A percentile compares a stretch with the other conserved stretches of the same genome.
These are phyloP conservation scores for Rachycentron canadum DNA, from an alignment of 2,797 vertebrate genomes.

Conservation along the genomic window DNA sequence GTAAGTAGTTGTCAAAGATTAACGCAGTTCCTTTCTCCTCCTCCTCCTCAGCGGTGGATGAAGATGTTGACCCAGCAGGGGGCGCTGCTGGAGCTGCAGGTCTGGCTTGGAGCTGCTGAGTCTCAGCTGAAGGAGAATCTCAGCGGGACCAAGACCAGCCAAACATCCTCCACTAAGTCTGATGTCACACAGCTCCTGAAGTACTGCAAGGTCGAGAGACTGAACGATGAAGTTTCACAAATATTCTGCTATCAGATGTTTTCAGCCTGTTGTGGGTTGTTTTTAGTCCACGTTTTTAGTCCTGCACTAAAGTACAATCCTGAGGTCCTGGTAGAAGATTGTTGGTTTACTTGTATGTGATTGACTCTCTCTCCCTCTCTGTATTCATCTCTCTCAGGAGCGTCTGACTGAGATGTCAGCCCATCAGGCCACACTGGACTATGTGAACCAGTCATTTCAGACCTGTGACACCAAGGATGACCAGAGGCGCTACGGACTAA, in stretches of 20 bases:
- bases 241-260: neutral
- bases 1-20: neutral
- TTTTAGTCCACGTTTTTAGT: neutral
- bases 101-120: constrained; percentile 85
- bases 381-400: constrained; percentile 75
- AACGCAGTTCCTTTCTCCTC: neutral
- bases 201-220: constrained; percentile 85
- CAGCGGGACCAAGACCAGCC: constrained; percentile 18
- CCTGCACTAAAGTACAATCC: neutral
- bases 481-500: constrained; percentile 86
- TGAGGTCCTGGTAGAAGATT: too few relatives aligned
- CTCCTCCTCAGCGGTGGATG: constrained; percentile 86
- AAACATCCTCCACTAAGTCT: constrained; percentile 22
- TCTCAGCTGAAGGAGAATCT: constrained; percentile 60
- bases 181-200: constrained; percentile 82
- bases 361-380: neutral
- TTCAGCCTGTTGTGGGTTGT: neutral
- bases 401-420: constrained; percentile 85
- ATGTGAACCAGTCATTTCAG: constrained; percentile 87
- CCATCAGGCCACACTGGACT: constrained; percentile 89
- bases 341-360: too few relatives aligned
- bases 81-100: constrained; percentile 87
- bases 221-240: too few relatives aligned
- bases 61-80: constrained; percentile 85
- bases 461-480: constrained; percentile 80